Percentiles rank a stretch among this genome's conserved stretches.
phyloP scores from a whole-genome alignment of 1,140 invertebrate genomes.

The Episyrphus balteatus region DNA sequence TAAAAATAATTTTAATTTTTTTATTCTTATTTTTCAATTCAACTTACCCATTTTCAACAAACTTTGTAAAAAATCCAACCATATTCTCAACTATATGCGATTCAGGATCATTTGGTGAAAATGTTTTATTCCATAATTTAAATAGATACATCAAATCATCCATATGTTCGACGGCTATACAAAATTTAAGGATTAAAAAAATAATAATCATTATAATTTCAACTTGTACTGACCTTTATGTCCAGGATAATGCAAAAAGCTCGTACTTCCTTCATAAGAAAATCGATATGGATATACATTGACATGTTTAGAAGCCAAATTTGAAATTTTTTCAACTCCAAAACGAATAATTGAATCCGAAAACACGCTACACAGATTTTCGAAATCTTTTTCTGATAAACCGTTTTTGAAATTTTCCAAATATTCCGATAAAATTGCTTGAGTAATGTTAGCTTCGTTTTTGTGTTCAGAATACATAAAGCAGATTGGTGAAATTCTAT shows the following conservation, averaged over 20 bases:
- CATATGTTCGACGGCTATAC: constrained; percentile 40
- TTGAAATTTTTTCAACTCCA: constrained; percentile 33
- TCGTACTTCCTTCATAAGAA: constrained; percentile 39
- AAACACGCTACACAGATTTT: constrained; percentile 28
- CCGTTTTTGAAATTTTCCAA: constrained; percentile 36
- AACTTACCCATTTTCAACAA: constrained; percentile 10
- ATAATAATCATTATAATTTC: constrained; percentile 6
- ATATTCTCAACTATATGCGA: constrained; percentile 5
- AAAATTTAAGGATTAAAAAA: not conserved
- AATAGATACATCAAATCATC: constrained; percentile 51
- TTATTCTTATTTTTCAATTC: too few relatives aligned
- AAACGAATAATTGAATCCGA: constrained; percentile 26
- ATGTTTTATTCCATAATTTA: constrained; percentile 10
- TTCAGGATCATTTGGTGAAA: constrained; percentile 1
- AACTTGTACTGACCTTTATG: constrained; percentile 8
- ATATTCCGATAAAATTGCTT: constrained; percentile 17
- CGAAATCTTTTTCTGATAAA: constrained; percentile 30
- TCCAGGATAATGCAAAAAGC: constrained; percentile 25
- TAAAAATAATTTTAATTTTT: too few relatives aligned
- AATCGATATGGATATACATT: constrained; percentile 41
- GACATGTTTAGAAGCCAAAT: constrained; percentile 17
- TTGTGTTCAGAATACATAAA: constrained; percentile 35
- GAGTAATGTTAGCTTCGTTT: not conserved
- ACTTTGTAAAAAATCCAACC: constrained; percentile 11
- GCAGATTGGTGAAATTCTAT: constrained; percentile 38